Evolutionary conservation across 2,797 vertebrate species (phyloP).

Genomic region (Xenopus petersii): DNA sequence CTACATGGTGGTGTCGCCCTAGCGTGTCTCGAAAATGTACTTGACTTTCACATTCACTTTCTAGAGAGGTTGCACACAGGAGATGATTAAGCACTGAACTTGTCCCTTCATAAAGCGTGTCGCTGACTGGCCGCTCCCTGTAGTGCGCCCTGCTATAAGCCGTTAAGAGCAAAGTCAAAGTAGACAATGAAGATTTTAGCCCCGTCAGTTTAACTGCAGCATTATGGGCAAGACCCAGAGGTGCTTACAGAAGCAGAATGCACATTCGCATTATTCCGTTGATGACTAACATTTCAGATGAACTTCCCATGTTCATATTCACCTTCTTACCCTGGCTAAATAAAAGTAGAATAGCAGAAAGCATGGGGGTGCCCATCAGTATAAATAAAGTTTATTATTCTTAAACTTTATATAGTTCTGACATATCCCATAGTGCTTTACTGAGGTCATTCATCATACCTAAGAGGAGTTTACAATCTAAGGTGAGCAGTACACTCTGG

Average conservation of each 20-base stretch:
- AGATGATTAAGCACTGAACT: slow-evolving; percentile 38
- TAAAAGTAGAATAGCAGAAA: no score
- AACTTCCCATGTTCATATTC: no score
- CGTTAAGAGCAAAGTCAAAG: slow-evolving; percentile 61
- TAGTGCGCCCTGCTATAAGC: slow-evolving; percentile 48
- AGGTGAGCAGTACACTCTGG: no score
- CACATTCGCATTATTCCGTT: slow-evolving; percentile 16
- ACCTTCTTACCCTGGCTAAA: no score
- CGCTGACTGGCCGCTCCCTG: slow-evolving; percentile 48
- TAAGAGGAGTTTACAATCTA: no score
- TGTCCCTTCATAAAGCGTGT: slow-evolving; percentile 25
- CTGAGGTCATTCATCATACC: no score
- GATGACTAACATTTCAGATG: slow-evolving; percentile 28
- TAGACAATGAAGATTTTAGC: slow-evolving; percentile 59
- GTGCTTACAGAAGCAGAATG: slow-evolving; percentile 23
- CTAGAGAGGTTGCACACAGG: slow-evolving; percentile 49
- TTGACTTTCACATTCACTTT: slow-evolving; percentile 53
- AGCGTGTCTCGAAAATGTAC: slow-evolving; percentile 54
- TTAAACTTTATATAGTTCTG: no score
- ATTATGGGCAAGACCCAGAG: slow-evolving; percentile 53
- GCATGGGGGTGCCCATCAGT: no score
- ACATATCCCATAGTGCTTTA: no score
- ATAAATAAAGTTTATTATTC: no score
- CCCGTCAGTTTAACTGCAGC: slow-evolving; percentile 58
- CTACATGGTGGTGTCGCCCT: slow-evolving; percentile 51